Evolutionary conservation across 2,113 vertebrate species (phyloP), one percentile per base, ranked within the genome.

Genomic region (Perca schrenkii): DNA sequence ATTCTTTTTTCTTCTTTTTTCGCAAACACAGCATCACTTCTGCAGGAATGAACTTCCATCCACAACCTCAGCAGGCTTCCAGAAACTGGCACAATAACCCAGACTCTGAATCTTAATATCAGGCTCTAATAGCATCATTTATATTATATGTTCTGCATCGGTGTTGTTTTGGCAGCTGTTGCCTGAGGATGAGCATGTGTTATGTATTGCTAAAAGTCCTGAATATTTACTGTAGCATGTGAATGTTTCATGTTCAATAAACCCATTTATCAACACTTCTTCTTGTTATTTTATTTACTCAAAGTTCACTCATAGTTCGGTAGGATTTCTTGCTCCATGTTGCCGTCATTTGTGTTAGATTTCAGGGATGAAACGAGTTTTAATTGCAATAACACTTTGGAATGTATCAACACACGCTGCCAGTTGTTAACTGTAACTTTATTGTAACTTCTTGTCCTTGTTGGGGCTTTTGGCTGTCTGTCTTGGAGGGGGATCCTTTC

Each of bases 241-340:
- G 11, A 60, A 60, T 74, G 84, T 63, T 74, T 83, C 47, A 65
- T 56, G 58, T 82, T 67, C 60, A 89, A 87, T 91, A 91, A 93
- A 91, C 28, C 19, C 6, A 57, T 61, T 36, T 22, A 50, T 83
- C 54, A 64, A 40, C 71, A 47, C 15, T 8, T 14, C 4, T 17
- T 8, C 50, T n/a, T 40, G 49, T 54, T 15, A 8, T 62, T 65
- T 52, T 40, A 25, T 57, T 78, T 10, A 11, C 0, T 17, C 40
- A 52, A 15, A 15, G 3, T 56, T 67, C 8, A 46, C 34, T 63
- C 22, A 16, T 8, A 11, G 40, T 11, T 1, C 17, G 16, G 8
- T 2, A 1, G 5, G 2, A 22, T 25, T 6, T 34, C 15, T 22
- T 34, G 17, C 2, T 56, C 12, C 4, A 19, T 54, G 47, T 46